Conservation (phyloP, 2,797 vertebrate genomes). For the Holocentrus rufus region DNA sequence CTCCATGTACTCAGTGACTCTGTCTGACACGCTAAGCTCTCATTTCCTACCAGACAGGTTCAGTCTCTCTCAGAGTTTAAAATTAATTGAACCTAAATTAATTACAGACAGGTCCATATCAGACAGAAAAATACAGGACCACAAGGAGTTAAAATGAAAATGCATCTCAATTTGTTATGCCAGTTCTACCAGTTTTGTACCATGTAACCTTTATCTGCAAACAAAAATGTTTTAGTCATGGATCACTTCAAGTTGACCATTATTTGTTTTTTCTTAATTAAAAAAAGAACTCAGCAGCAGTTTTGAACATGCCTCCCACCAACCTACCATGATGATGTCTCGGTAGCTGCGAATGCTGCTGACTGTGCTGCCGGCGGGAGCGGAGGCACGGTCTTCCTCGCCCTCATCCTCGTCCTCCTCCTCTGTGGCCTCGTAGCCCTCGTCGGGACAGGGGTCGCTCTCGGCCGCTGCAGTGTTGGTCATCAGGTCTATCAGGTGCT, state of each 20-base stretch:
- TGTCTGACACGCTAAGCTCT: slow-evolving; percentile 6
- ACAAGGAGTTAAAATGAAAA: background rate
- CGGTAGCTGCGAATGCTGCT: slow-evolving; percentile 83
- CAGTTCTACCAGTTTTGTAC: too few relatives aligned
- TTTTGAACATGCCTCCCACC: background rate
- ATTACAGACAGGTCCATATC: background rate
- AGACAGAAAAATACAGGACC: background rate
- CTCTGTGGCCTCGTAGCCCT: slow-evolving; percentile 95
- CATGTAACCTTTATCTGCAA: background rate
- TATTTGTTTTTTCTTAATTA: background rate
- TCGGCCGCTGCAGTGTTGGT: slow-evolving; percentile 87
- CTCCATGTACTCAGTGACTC: background rate
- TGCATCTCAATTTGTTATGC: too few relatives aligned
- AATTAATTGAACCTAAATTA: background rate
- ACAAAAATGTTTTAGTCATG: background rate
- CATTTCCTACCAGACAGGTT: slow-evolving; percentile 6
- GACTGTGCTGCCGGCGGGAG: slow-evolving; percentile 61
- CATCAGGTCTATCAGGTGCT: slow-evolving; percentile 95
- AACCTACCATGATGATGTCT: slow-evolving; percentile 89
- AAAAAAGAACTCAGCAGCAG: too few relatives aligned
- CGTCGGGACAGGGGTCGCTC: slow-evolving; percentile 87
- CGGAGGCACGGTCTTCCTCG: slow-evolving; percentile 39
- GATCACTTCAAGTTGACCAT: background rate
- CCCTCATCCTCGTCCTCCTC: slow-evolving; percentile 87
- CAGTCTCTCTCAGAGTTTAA: background rate